Conservation (phyloP, 1,140 invertebrate species). For the Pseudomyrmex flavicornis region DNA sequence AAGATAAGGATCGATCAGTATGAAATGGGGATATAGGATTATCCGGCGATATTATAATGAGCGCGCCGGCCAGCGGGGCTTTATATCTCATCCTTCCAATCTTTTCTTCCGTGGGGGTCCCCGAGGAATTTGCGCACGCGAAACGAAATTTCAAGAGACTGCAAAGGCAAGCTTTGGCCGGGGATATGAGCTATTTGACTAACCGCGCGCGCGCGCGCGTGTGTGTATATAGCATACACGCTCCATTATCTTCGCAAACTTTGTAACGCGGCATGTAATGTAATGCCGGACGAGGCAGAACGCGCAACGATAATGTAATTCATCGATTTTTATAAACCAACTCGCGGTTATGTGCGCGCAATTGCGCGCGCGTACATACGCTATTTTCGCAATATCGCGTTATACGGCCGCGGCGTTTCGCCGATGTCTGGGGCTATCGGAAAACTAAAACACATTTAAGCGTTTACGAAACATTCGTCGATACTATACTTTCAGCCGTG, state of each 20-base stretch:
- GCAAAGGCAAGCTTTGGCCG: background rate
- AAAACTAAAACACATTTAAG: constrained; percentile 39
- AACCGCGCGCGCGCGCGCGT: background rate
- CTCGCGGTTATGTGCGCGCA: background rate
- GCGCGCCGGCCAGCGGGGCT: background rate
- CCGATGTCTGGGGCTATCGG: constrained; percentile 2
- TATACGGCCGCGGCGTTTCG: no score
- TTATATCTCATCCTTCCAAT: constrained; percentile 38
- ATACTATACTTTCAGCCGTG: constrained; percentile 30
- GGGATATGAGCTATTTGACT: constrained; percentile 14
- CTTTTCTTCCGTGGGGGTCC: background rate
- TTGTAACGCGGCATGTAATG: background rate
- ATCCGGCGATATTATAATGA: constrained; percentile 60
- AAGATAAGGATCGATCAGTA: constrained; percentile 57
- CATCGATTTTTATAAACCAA: background rate
- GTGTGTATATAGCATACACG: background rate
- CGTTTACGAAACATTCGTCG: constrained; percentile 53
- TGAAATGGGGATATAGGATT: constrained; percentile 55
- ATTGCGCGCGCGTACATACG: no score
- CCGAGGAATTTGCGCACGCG: constrained; percentile 20
- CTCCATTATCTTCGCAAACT: constrained; percentile 6
- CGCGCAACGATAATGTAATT: background rate
- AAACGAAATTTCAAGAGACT: constrained; percentile 6
- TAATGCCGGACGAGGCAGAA: background rate
- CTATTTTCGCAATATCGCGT: background rate